Conservation (phyloP, 2,113 vertebrate species). For the Spheniscus mendiculus region DNA sequence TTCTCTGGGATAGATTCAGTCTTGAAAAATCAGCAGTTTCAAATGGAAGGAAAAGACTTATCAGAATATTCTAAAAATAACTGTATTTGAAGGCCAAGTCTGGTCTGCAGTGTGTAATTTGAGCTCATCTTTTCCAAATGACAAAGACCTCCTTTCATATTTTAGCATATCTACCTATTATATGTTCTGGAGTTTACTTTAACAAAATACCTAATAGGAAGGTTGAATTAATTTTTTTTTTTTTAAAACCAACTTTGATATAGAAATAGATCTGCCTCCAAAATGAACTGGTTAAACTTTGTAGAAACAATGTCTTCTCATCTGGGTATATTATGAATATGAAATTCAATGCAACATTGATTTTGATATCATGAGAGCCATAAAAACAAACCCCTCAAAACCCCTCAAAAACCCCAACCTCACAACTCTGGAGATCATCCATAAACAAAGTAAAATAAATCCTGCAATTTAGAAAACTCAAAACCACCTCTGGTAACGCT, state of each 20-base stretch:
- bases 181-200: background rate
- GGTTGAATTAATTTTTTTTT: background rate
- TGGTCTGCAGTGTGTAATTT: background rate
- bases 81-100: background rate
- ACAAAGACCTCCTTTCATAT: background rate
- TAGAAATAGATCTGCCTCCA: background rate
- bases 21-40: background rate
- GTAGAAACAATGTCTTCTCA: background rate
- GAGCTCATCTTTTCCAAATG: background rate
- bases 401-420: accelerated
- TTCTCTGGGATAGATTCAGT: background rate
- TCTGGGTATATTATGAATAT: background rate
- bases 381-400: background rate
- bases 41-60: background rate
- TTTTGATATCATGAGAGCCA: background rate
- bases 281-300: background rate
- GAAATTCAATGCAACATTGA: background rate
- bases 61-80: background rate
- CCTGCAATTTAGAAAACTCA: background rate
- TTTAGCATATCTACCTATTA: background rate
- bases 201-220: background rate
- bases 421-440: background rate
- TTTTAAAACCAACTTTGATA: background rate
- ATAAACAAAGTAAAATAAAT: background rate
- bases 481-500: background rate